Evolutionary conservation across 1,140 invertebrate genomes (phyloP).

Genomic region (Diachasma alloeum): DNA sequence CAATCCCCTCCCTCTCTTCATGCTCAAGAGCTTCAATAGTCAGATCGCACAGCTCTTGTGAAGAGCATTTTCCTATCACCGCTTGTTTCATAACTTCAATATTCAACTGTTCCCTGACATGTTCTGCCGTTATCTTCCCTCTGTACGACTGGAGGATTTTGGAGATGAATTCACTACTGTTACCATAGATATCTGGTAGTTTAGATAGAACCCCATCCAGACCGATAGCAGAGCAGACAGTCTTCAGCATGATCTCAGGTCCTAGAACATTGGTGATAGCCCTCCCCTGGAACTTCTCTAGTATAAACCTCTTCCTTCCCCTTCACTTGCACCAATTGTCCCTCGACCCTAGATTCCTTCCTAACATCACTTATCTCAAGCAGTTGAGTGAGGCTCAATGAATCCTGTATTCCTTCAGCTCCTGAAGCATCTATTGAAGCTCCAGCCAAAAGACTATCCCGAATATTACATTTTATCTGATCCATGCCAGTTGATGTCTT

Average conservation of each 20-base stretch:
- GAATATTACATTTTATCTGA: too few relatives aligned
- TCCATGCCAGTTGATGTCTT: not conserved
- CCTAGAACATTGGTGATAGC: too few relatives aligned
- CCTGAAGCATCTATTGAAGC: too few relatives aligned
- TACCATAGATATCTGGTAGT: conserved; percentile 45
- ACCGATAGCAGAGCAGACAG: conserved; percentile 38
- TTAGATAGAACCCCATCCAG: conserved; percentile 44
- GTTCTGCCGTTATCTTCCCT: conserved; percentile 38
- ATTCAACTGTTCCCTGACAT: conserved; percentile 36
- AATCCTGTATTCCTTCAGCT: too few relatives aligned
- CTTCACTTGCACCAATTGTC: not conserved
- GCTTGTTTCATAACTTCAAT: conserved; percentile 38
- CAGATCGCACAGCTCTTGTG: conserved; percentile 42
- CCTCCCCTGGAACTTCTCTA: not conserved
- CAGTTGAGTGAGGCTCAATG: too few relatives aligned
- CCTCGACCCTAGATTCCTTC: too few relatives aligned
- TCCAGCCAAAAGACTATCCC: too few relatives aligned
- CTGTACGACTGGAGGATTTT: conserved; percentile 44
- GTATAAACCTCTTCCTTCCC: too few relatives aligned
- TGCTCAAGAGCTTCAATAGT: conserved; percentile 36
- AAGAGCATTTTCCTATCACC: conserved; percentile 40
- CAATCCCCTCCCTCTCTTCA: conserved; percentile 36
- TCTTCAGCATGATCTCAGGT: conserved; percentile 42
- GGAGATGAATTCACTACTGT: conserved; percentile 44
- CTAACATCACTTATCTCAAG: too few relatives aligned